Conservation (phyloP, 1,140 invertebrate species). For the Batillaria attramentaria region DNA sequence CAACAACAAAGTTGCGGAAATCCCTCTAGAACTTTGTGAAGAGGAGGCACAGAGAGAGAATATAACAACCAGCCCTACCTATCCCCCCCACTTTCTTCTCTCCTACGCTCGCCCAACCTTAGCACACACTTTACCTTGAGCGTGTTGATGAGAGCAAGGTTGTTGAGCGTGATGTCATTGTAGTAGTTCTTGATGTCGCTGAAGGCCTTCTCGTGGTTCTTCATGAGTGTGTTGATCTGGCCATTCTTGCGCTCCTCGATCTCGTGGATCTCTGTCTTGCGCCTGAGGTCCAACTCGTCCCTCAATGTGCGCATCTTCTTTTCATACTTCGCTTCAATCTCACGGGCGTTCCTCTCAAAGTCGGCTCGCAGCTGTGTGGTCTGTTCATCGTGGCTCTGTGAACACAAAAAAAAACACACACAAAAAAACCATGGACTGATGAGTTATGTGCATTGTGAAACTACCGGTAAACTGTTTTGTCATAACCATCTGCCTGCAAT, state of each 20-base stretch:
- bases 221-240: slow-evolving; percentile 85
- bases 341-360: slow-evolving; percentile 83
- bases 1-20: no score
- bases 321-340: slow-evolving; percentile 87
- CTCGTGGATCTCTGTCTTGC: slow-evolving; percentile 81
- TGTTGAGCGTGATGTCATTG: slow-evolving; percentile 93
- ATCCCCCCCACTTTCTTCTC: no score
- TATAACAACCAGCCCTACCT: no score
- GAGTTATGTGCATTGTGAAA: not conserved
- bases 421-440: not conserved
- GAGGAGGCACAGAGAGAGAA: no score
- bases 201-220: slow-evolving; percentile 88
- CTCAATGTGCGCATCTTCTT: slow-evolving; percentile 83
- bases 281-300: slow-evolving; percentile 82
- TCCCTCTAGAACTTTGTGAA: no score
- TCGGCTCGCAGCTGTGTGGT: slow-evolving; percentile 79
- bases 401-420: slow-evolving; percentile 34
- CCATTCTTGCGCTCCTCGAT: slow-evolving; percentile 92
- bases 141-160: slow-evolving; percentile 86
- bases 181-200: slow-evolving; percentile 93
- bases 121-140: slow-evolving; percentile 80
- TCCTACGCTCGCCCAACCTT: no score
- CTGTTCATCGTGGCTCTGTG: slow-evolving; percentile 76
- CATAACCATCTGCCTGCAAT: no score
- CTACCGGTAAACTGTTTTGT: no score